Evolutionary conservation across 2,113 vertebrate species (phyloP), one percentile per base, ranked within the genome.

Genomic region (Parus major): DNA sequence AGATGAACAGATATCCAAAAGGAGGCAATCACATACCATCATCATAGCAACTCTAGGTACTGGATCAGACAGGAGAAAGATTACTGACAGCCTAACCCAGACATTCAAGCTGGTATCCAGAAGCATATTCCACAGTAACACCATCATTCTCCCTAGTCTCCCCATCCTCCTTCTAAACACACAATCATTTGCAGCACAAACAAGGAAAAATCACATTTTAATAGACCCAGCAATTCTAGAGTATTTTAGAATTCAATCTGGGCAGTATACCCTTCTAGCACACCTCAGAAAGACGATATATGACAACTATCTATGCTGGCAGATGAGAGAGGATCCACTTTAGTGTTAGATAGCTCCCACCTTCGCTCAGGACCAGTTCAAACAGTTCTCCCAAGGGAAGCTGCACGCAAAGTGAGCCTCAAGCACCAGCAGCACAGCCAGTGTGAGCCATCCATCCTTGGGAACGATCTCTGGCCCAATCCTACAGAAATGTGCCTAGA

Each of bases 401-500:
- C 6, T 2, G 0, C 22, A 44, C 0, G 1, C 4, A 9, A 66
- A 77, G 23, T 0, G 0, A 72, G 28, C 15, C 22, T 46, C 82
- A 31, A 80, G 28, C 24, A 86, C 59, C 57, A 60, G 14, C 22
- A 3, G 35, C 24, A 50, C 0, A 1, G 56, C 12, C 10, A 7
- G 6, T 0, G 4, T 11, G 36, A 35, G 61, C 11, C 29, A 39
- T 18, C 14, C 23, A 33, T 27, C 41, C 46, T 10, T 23, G n/a
- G n/a, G 41, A 50, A 20, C 0, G 0, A n/a, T 12, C 47, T 56
- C 75, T 16, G 27, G 19, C 24, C n/a, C 50, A 25, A 9, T 14
- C 46, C 50, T 49, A 57, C 35, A 70, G 13, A 36, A 41, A 50
- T 0, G 4, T 7, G 28, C 4, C 3, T 2, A 33, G 0, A 8